Evolutionary conservation across 35 echinoderm and acorn worm genomes (phyloP), one percentile per base, ranked within the genome.

Genomic region (Ptychodera flava): DNA sequence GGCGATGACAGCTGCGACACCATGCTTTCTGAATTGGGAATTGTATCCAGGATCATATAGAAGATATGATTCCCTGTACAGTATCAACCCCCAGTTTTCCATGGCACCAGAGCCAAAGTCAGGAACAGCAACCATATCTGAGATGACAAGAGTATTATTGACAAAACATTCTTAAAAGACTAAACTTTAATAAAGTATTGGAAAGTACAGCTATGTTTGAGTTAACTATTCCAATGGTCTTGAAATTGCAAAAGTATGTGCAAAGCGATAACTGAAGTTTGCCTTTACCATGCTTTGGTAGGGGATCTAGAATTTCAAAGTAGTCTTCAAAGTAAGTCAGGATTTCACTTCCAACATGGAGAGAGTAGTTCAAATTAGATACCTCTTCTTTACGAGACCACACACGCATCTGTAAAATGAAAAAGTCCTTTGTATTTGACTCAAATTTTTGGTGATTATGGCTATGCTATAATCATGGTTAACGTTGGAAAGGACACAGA

Each of bases 111-210:
- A n/a, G n/a, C n/a, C n/a, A n/a, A n/a, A n/a, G 77, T 97, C 95
- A 77, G 95, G 95, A 87, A 97, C 94, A 0, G 95, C 92, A 33
- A 97, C 94, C 95, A 97, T 97, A 90, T 97, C 94, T 97, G 35
- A n/a, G n/a, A n/a, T n/a, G n/a, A n/a, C n/a, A n/a, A n/a, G n/a
- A n/a, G n/a, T n/a, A n/a, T n/a, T n/a, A n/a, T n/a, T n/a, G n/a
- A n/a, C n/a, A n/a, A n/a, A n/a, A n/a, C n/a, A n/a, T n/a, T n/a
- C n/a, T n/a, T n/a, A n/a, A n/a, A n/a, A n/a, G n/a, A n/a, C n/a
- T n/a, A n/a, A n/a, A n/a, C n/a, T n/a, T n/a, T n/a, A n/a, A n/a
- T n/a, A n/a, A n/a, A n/a, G n/a, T n/a, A n/a, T n/a, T n/a, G n/a
- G n/a, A n/a, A n/a, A n/a, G n/a, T n/a, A n/a, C n/a, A n/a, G n/a